phyloP scores from a whole-genome alignment of 2,113 vertebrate genomes.

The Puma concolor region DNA sequence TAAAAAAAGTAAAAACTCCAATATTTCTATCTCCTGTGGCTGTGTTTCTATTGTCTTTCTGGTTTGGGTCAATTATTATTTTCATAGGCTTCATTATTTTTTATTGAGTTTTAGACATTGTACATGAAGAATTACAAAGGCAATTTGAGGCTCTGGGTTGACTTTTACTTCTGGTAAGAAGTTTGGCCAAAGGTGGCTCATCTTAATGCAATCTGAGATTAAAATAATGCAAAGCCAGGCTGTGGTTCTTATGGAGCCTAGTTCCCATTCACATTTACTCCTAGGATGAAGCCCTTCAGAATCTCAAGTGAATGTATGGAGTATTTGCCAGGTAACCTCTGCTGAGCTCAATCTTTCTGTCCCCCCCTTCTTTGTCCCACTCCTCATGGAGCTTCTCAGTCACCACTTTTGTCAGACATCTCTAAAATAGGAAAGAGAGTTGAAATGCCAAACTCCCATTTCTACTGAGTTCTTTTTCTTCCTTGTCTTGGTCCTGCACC shows the following conservation, averaged over 20 bases:
- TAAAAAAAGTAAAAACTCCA: neutral
- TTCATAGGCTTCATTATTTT: neutral
- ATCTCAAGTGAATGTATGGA: neutral
- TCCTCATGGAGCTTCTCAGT: neutral
- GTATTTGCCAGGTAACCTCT: neutral
- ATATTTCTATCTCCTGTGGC: neutral
- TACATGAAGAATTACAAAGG: neutral
- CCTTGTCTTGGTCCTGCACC: neutral
- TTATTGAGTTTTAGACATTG: neutral
- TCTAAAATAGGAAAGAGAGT: neutral
- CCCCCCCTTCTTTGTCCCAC: neutral
- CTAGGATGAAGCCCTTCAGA: neutral
- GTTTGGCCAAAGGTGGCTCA: neutral
- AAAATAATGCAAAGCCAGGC: neutral
- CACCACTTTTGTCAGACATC: neutral
- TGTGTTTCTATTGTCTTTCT: neutral
- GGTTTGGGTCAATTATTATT: neutral
- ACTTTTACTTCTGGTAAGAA: neutral
- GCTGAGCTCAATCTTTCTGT: neutral
- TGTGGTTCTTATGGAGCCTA: neutral
- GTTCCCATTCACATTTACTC: neutral
- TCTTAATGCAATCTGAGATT: neutral
- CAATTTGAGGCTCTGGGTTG: neutral
- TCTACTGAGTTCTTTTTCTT: neutral
- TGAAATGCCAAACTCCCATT: neutral